These are phyloP conservation scores for Microcebus ravelobensis DNA, from an alignment of 2,113 vertebrate genomes.

Conservation along the genomic window DNA sequence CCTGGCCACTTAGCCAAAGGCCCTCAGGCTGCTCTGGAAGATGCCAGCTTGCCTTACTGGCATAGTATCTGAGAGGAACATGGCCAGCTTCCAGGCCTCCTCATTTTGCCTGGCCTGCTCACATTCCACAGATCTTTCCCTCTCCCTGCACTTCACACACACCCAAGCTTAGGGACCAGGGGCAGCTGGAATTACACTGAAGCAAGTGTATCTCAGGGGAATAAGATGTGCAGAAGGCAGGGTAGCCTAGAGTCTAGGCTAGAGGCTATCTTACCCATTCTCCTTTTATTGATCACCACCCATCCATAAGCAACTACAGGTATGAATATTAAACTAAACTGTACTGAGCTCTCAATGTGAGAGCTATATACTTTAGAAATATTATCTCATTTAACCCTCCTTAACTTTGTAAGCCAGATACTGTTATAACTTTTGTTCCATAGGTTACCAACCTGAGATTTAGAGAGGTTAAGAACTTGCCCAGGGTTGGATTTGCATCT, in stretches of 20 bases:
- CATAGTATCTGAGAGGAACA: not conserved
- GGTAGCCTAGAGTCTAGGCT: not conserved
- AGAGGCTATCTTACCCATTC: not conserved
- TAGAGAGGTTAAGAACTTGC: not conserved
- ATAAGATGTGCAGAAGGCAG: not conserved
- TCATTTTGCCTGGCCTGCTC: too few species aligned
- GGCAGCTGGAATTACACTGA: not conserved
- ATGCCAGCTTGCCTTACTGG: not conserved
- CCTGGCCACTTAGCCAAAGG: not conserved
- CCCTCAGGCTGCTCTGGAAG: not conserved
- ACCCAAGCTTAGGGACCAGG: not conserved
- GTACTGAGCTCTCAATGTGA: not conserved
- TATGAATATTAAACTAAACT: not conserved
- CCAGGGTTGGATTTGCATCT: not conserved
- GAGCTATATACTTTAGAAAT: not conserved
- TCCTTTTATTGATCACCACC: not conserved
- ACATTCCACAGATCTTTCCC: not conserved
- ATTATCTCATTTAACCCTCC: not conserved
- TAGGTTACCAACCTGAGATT: not conserved
- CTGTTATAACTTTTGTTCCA: not conserved
- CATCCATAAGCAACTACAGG: not conserved
- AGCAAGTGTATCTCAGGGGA: not conserved
- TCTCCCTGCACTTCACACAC: not conserved
- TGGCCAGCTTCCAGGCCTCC: not conserved
- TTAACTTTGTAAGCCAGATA: not conserved